phyloP scores from a whole-genome alignment of 2,797 vertebrate genomes.

The Pantherophis alleghaniensis region DNA sequence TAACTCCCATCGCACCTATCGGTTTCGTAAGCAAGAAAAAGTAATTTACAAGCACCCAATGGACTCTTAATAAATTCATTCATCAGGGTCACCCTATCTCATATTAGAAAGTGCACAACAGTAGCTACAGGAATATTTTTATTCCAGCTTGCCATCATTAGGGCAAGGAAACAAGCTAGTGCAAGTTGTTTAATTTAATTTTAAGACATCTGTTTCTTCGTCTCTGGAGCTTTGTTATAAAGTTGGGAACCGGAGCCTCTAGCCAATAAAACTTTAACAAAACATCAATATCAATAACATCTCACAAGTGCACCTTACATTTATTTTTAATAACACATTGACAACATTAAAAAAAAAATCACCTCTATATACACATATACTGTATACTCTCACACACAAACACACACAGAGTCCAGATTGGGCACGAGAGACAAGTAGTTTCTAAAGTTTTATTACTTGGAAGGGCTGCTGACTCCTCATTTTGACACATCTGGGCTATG shows the following conservation, averaged over 20 bases:
- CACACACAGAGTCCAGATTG: conserved; percentile 19
- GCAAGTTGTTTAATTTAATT: neutral
- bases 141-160: neutral
- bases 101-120: neutral
- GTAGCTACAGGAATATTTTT: neutral
- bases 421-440: conserved; percentile 50
- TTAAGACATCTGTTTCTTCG: neutral
- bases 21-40: neutral
- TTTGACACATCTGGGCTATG: conserved; percentile 75
- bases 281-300: conserved; percentile 27
- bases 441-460: conserved; percentile 52
- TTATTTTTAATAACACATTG: conserved; percentile 12
- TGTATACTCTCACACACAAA: too few species aligned
- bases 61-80: neutral
- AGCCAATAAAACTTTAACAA: conserved; percentile 21
- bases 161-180: neutral
- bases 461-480: conserved; percentile 55
- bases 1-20: neutral
- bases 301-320: conserved; percentile 17
- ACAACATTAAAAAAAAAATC: conserved; percentile 22
- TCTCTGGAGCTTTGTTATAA: neutral
- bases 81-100: neutral
- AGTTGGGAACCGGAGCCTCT: neutral
- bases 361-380: neutral
- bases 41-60: neutral